Evolutionary conservation across 2,113 vertebrate genomes (phyloP).

Genomic region (Oxyura jamaicensis): DNA sequence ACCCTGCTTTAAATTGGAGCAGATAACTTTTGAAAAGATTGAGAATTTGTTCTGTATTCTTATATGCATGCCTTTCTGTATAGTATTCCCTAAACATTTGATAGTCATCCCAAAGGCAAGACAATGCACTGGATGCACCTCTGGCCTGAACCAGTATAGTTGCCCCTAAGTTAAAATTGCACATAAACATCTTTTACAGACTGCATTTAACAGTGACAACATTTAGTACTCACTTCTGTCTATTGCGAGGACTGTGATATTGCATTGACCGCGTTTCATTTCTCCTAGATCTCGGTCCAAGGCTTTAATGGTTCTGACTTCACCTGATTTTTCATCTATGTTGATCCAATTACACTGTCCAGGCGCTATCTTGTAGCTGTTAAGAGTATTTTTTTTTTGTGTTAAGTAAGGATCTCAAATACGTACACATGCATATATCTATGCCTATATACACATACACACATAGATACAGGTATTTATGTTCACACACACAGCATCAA

Average conservation of each 20-base stretch:
- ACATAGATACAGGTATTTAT: not conserved
- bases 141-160: not conserved
- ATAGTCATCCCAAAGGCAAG: not conserved
- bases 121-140: not conserved
- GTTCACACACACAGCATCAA: not conserved
- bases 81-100: not conserved
- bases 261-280: slow-evolving; percentile 79
- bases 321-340: slow-evolving; percentile 76
- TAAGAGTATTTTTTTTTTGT: slow-evolving; percentile 8
- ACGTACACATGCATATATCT: not conserved
- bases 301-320: slow-evolving; percentile 81
- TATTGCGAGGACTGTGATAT: slow-evolving; percentile 75
- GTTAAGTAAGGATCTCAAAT: not conserved
- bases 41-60: not conserved
- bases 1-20: not conserved
- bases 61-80: not conserved
- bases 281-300: slow-evolving; percentile 85
- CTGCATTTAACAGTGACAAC: not conserved
- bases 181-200: not conserved
- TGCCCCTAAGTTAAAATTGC: not conserved
- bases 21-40: not conserved
- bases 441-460: not conserved
- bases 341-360: slow-evolving; percentile 85
- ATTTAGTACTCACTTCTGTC: slow-evolving; percentile 76
- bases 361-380: slow-evolving; percentile 83